Conservation (phyloP, 2,888 invertebrate genomes). For the Halocaridina rubra region DNA sequence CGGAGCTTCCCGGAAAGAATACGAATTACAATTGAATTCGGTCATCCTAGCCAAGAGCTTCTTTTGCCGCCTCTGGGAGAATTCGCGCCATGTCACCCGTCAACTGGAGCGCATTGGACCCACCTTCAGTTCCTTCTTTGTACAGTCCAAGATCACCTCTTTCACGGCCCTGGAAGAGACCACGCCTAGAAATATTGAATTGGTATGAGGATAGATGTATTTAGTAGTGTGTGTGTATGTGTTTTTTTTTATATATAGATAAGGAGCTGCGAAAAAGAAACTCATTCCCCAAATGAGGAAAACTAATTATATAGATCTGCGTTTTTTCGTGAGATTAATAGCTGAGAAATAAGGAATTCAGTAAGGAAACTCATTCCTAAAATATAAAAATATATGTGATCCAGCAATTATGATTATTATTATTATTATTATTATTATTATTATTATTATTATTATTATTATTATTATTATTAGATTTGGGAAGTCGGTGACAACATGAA, state of each 20-base stretch:
- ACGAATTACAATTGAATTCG: slow-evolving; percentile 74
- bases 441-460: too few relatives aligned
- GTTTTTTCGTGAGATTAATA: too few relatives aligned
- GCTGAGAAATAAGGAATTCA: too few relatives aligned
- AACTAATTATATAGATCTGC: too few relatives aligned
- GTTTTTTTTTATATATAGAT: too few relatives aligned
- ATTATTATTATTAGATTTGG: too few relatives aligned
- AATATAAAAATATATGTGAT: too few relatives aligned
- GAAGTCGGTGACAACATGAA: too few relatives aligned
- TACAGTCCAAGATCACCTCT: slow-evolving; percentile 76
- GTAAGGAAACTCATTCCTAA: too few relatives aligned
- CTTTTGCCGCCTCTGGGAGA: slow-evolving; percentile 79
- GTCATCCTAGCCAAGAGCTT: slow-evolving; percentile 78
- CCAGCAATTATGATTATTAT: too few relatives aligned
- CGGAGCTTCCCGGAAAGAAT: slow-evolving; percentile 67
- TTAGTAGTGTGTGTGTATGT: background rate
- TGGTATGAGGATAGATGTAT: slow-evolving; percentile 6
- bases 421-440: too few relatives aligned
- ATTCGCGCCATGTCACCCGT: slow-evolving; percentile 77
- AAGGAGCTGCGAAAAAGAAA: background rate
- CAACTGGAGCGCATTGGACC: slow-evolving; percentile 81
- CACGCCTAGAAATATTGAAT: slow-evolving; percentile 64
- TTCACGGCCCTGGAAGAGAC: slow-evolving; percentile 81
- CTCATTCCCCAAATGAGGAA: background rate
- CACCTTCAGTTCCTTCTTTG: slow-evolving; percentile 75